These are phyloP conservation scores for Colistium nudipinnis DNA, from an alignment of 2,113 vertebrate genomes.

Conservation along the genomic window DNA sequence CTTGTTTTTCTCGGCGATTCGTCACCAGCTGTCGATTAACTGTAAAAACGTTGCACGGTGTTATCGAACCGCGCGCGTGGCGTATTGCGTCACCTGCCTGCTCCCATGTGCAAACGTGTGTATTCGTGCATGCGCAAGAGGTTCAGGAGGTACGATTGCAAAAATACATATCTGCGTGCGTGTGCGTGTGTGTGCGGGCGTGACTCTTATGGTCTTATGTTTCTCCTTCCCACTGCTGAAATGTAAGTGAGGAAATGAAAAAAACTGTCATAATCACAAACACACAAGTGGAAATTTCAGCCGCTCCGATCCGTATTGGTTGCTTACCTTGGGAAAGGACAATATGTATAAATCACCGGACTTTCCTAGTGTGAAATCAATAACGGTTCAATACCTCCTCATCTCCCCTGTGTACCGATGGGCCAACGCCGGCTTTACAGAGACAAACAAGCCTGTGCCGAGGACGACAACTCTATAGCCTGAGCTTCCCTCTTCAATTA, in stretches of 20 bases:
- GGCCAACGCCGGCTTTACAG: slow-evolving; percentile 54
- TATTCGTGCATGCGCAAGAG: too few species aligned
- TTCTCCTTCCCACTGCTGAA: not conserved
- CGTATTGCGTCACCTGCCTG: not conserved
- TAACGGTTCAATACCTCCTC: slow-evolving; percentile 71
- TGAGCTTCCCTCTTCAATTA: slow-evolving; percentile 40
- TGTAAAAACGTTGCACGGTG: not conserved
- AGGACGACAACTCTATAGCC: slow-evolving; percentile 33
- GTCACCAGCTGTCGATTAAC: not conserved
- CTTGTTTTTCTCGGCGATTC: not conserved
- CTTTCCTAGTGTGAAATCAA: slow-evolving; percentile 63
- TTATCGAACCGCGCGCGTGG: not conserved
- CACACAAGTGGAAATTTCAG: slow-evolving; percentile 39
- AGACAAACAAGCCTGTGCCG: slow-evolving; percentile 62
- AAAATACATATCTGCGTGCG: too few species aligned
- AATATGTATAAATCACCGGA: slow-evolving; percentile 72
- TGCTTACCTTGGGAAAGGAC: slow-evolving; percentile 68
- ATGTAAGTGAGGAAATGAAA: slow-evolving; percentile 24
- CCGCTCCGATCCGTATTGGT: slow-evolving; percentile 44
- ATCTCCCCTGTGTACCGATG: slow-evolving; percentile 68
- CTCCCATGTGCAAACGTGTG: not conserved
- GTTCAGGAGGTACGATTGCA: too few species aligned
- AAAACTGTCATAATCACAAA: slow-evolving; percentile 24
- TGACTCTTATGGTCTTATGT: not conserved
- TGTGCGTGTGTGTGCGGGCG: too few species aligned